Conservation (phyloP, 2,113 vertebrate genomes). For the Crotalus tigris region DNA sequence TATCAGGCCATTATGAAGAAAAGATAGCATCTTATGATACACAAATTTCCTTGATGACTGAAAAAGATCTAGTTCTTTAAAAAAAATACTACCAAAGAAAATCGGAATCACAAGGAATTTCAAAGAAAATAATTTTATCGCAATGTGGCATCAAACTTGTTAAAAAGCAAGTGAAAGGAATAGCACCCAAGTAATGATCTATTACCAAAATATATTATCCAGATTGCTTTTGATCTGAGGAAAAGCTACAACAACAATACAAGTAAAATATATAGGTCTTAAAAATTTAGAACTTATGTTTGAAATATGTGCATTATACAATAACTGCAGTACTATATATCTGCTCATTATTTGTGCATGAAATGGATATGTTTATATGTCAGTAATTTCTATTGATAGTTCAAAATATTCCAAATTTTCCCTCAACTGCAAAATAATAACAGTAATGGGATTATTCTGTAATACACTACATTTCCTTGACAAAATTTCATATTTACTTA, state of each 20-base stretch:
- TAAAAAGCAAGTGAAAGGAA: not conserved
- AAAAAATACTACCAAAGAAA: not conserved
- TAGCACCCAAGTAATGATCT: not conserved
- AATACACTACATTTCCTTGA: conserved; percentile 20
- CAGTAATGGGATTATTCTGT: not conserved
- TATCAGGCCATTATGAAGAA: not conserved
- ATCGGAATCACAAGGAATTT: not conserved
- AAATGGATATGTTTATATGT: conserved; percentile 17
- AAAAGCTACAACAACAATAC: not conserved
- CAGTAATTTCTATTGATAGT: conserved; percentile 28
- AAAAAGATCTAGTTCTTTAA: not conserved
- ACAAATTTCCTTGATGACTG: not conserved
- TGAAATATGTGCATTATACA: not conserved
- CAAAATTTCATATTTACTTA: not conserved
- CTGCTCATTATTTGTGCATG: not conserved
- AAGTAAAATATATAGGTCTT: not conserved
- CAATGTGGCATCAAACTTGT: not conserved
- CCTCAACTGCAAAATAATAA: conserved; percentile 16
- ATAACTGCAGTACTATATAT: not conserved
- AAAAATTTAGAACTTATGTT: not conserved
- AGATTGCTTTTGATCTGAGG: not conserved
- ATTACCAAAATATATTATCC: not conserved
- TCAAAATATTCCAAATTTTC: conserved; percentile 22
- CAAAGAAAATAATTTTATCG: not conserved
- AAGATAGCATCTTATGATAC: not conserved